Conservation (phyloP, 2,113 vertebrate species). For the Silurus asotus region DNA sequence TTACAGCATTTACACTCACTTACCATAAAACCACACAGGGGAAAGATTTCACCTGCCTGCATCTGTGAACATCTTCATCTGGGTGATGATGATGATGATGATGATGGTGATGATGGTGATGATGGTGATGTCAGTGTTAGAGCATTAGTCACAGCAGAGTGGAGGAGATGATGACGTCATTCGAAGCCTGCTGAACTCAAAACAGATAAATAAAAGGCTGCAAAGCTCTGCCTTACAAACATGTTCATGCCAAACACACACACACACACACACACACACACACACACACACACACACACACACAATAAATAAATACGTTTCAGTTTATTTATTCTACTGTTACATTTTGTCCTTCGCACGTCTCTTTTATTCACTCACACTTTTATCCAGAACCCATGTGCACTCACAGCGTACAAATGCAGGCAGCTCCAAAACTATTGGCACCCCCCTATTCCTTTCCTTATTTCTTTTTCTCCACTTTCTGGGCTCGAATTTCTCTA, state of each 20-base stretch:
- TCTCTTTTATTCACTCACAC: too few species aligned
- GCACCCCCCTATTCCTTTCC: neutral
- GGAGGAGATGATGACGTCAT: neutral
- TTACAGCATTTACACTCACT: slow-evolving; percentile 11
- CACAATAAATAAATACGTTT: neutral
- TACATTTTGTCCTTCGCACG: neutral
- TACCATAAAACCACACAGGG: too few species aligned
- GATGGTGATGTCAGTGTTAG: neutral
- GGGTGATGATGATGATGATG: too few species aligned
- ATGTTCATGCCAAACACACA: neutral
- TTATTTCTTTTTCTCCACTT: too few species aligned
- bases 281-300: too few species aligned
- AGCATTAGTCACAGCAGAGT: neutral
- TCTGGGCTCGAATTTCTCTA: too few species aligned
- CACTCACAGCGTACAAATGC: neutral
- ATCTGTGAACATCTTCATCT: neutral
- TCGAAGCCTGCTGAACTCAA: neutral
- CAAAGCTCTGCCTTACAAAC: neutral
- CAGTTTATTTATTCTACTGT: neutral
- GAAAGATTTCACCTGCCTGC: neutral
- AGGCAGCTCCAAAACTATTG: neutral
- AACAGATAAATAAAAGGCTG: neutral
- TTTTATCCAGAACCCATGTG: neutral
- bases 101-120: too few species aligned
- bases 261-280: neutral